phyloP scores from a whole-genome alignment of 2,888 invertebrate genomes.

The Eupeodes latifasciatus region DNA sequence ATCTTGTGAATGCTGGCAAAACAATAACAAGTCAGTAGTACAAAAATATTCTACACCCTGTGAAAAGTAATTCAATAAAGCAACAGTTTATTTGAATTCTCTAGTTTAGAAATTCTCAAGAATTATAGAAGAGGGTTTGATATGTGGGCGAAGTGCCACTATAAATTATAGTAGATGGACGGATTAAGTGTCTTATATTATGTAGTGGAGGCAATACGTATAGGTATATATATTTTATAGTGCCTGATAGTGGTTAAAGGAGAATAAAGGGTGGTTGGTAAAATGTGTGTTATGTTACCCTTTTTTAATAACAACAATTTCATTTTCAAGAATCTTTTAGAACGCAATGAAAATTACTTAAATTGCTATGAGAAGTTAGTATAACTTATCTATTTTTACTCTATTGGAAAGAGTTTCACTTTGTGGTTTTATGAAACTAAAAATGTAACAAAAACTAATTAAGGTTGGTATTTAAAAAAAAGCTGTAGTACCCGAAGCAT shows the following conservation, averaged over 20 bases:
- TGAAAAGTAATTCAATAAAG: constrained; percentile 75
- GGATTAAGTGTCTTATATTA: constrained; percentile 62
- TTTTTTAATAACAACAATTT: background rate
- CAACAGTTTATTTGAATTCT: constrained; percentile 73
- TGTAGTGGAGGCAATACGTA: constrained; percentile 13
- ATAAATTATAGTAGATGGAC: constrained; percentile 73
- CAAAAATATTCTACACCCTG: constrained; percentile 19
- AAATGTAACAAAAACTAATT: too few species aligned
- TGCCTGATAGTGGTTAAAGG: constrained; percentile 10
- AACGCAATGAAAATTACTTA: background rate
- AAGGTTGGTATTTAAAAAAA: too few species aligned
- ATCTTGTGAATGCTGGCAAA: constrained; percentile 6
- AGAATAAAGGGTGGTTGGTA: background rate
- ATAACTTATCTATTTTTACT: too few species aligned
- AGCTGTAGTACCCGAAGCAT: too few species aligned
- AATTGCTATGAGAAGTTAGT: background rate
- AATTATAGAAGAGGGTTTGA: constrained; percentile 49
- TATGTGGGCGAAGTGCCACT: constrained; percentile 69
- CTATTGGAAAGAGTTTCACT: too few species aligned
- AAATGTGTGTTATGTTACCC: background rate
- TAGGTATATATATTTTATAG: constrained; percentile 37
- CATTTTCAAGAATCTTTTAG: constrained; percentile 8
- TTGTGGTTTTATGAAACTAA: too few species aligned
- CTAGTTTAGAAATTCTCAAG: constrained; percentile 38
- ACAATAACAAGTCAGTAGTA: background rate